Base-by-base conservation (phyloP, 1,140 invertebrate genomes). In the Lepidurus packardi region DNA sequence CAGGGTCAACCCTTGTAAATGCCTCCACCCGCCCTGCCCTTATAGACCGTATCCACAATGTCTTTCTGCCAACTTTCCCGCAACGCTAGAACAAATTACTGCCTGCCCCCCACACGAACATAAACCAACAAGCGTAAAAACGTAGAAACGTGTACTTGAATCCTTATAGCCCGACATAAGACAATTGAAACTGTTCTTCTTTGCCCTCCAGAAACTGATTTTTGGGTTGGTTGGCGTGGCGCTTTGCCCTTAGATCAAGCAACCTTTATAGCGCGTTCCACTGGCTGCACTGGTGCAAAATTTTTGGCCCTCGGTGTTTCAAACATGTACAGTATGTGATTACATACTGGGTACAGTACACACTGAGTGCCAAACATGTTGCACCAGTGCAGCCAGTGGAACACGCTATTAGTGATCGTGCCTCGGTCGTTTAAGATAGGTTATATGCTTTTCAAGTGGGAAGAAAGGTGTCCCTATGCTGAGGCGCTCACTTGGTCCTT, bases 51-150 rank as follows among this genome's bases (percentile, higher is more conserved):
- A 5, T 65, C 53, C 16, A 65, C 53, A 65, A 65, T 65, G 53
- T 16, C 53, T 65, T 34, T 16, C 53, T 65, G 53, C 53, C 13
- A 65, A 65, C 53, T 65, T 65, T 65, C 53, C 53, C 10, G 53
- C 53, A 65, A 65, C 21, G 53, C 53, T 65, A 7, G 53, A 65
- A 65, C 53, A 65, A 65, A 65, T 65, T 65, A 65, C 53, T 34
- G 34, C n/a, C 21, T 65, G 21, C 53, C 53, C 53, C 9, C 53
- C 53, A 9, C 53, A 0, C 34, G 34, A 34, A 34, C 34, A 3
- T 34, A 34, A 34, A 34, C 34, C 34, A 34, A 34, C 34, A 34
- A 34, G 34, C 34, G 34, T 3, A 34, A 34, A 34, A 34, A 34
- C 53, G 45, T 47, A 6, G 0, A 47, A 47, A 16, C 16, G 45